Base-by-base conservation (phyloP, 1,140 invertebrate species). In the Bactericera cockerelli region DNA sequence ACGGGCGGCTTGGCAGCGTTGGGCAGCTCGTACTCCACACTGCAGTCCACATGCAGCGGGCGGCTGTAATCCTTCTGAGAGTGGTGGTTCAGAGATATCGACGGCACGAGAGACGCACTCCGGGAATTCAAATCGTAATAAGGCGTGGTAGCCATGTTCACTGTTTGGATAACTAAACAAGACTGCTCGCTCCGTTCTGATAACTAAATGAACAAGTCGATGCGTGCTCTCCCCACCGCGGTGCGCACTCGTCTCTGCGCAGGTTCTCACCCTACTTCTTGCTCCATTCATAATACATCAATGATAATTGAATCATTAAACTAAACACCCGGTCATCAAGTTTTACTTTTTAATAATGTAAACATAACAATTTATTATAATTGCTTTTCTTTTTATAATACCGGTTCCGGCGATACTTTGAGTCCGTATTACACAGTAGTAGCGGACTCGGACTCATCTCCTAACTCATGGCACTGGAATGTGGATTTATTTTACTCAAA, bases 1-100 rank as follows among this genome's bases (percentile, higher is more conserved):
- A 81, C 81, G 61, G 86, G 84, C 59, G 85, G 84, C 69, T 86
- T 86, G 26, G 84, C 84, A 70, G 84, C 81, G 66, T 84, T 84
- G 59, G 85, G 85, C 66, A 88, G 74, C 72, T 87, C 85, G 75
- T 87, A 88, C 72, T 88, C 85, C 59, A 87, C 84, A 74, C 84
- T 87, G 74, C 85, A 87, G 70, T 87, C 85, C 63, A 87, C 85
- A 73, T 85, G 83, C 68, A 88, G 74, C 61, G 85, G 84, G 67
- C 82, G 78, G 66, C 79, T 82, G 72, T 84, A 87, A 71, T 88
- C 84, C 72, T 83, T 83, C 19, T 49, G 42, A n/a, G n/a, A n/a
- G n/a, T n/a, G n/a, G 28, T 31, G 28, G 19, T 22, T 22, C 19
- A 49, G 19, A 49, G n/a, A 19, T 10, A 49, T 49, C n/a, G 42